phyloP scores from a whole-genome alignment of 1,140 invertebrate species.

The Drosophila willistoni region DNA sequence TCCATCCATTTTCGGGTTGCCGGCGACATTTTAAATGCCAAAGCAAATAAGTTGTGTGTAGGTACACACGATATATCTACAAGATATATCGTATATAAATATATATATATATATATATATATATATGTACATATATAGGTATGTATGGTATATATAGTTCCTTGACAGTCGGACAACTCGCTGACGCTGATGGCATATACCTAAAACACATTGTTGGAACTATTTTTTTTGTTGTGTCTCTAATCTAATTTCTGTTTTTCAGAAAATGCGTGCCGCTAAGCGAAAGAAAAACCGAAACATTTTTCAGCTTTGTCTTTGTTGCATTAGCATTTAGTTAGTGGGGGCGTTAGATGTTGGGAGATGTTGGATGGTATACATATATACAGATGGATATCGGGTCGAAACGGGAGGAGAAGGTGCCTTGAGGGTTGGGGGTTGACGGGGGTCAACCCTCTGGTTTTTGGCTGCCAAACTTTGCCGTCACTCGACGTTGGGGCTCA shows the following conservation, averaged over 20 bases:
- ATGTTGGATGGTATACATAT: neutral
- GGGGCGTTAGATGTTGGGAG: slow-evolving; percentile 5
- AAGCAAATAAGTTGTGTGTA: slow-evolving; percentile 24
- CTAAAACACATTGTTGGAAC: slow-evolving; percentile 21
- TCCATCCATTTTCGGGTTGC: slow-evolving; percentile 21
- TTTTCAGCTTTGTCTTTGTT: slow-evolving; percentile 19
- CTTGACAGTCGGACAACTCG: slow-evolving; percentile 21
- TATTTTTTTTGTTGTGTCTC: slow-evolving; percentile 11
- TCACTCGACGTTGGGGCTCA: slow-evolving; percentile 22
- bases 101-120: slow-evolving; percentile 32
- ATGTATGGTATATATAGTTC: slow-evolving; percentile 14
- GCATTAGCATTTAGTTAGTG: slow-evolving; percentile 18
- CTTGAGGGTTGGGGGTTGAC: neutral
- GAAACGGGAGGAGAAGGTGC: neutral
- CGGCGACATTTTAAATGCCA: slow-evolving; percentile 20
- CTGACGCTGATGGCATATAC: slow-evolving; percentile 19
- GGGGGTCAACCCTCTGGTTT: slow-evolving; percentile 5
- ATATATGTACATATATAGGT: slow-evolving; percentile 17
- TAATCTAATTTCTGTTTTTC: slow-evolving; percentile 19
- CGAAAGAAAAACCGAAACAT: slow-evolving; percentile 4
- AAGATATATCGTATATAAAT: slow-evolving; percentile 14
- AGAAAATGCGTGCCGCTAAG: slow-evolving; percentile 18
- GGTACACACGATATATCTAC: slow-evolving; percentile 6
- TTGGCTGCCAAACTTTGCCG: slow-evolving; percentile 21
- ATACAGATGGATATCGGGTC: slow-evolving; percentile 20